phyloP scores from a whole-genome alignment of 2,113 vertebrate genomes.

The Romanogobio albipinnatus region DNA sequence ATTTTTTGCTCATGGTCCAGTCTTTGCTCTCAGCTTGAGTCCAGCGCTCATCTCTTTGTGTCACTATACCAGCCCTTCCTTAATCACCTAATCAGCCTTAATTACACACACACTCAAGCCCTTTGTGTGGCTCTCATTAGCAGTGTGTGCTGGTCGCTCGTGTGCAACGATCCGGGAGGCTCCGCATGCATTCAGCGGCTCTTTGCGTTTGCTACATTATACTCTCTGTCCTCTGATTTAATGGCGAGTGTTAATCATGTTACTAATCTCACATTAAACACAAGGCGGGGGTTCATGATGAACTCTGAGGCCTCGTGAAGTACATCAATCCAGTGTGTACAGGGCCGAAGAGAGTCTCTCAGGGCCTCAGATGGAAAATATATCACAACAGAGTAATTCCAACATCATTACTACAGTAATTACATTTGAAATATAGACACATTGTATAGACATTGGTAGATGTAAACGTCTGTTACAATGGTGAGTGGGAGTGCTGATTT shows the following conservation, averaged over 20 bases:
- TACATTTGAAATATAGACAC: too few species aligned
- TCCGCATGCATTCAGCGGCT: not conserved
- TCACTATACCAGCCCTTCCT: not conserved
- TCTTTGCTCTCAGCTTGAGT: not conserved
- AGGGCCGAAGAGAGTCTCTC: too few species aligned
- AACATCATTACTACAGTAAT: too few species aligned
- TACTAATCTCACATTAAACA: constrained; percentile 2
- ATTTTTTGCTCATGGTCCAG: not conserved
- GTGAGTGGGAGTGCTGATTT: too few species aligned
- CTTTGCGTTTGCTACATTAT: not conserved
- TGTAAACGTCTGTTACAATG: too few species aligned
- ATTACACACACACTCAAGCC: not conserved
- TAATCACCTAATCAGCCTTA: not conserved
- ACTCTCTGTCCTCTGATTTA: not conserved
- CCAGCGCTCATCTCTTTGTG: not conserved
- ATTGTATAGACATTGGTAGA: too few species aligned
- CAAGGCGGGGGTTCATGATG: not conserved
- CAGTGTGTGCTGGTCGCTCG: not conserved
- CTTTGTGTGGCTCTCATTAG: not conserved
- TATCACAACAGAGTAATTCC: too few species aligned
- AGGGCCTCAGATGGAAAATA: too few species aligned
- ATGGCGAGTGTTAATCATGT: not conserved
- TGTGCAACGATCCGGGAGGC: not conserved
- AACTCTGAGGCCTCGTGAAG: not conserved
- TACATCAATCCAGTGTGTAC: too few species aligned